These are phyloP conservation scores for Prenolepis imparis DNA, from an alignment of 2,888 invertebrate species.

Conservation along the genomic window DNA sequence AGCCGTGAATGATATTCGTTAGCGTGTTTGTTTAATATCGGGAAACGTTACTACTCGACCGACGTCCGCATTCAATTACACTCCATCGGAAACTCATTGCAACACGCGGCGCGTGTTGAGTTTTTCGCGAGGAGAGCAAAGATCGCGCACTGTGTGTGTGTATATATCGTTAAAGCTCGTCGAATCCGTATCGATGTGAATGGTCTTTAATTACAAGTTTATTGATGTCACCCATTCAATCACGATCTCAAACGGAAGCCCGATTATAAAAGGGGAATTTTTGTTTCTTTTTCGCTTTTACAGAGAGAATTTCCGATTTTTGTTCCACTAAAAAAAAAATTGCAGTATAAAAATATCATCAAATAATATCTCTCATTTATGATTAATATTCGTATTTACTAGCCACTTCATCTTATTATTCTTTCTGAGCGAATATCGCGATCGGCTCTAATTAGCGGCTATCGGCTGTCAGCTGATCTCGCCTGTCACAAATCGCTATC, in stretches of 20 bases:
- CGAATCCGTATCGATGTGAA: constrained; percentile 21
- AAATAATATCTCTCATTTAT: neutral
- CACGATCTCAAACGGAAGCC: neutral
- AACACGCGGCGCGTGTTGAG: neutral
- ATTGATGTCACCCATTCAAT: constrained; percentile 31
- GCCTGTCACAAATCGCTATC: neutral
- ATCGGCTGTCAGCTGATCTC: neutral
- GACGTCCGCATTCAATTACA: constrained; percentile 44
- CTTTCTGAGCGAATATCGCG: neutral
- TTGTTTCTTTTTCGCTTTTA: neutral
- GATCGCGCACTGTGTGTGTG: constrained; percentile 3
- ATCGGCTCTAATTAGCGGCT: constrained; percentile 14
- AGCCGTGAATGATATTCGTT: constrained; percentile 47
- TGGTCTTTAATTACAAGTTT: constrained; percentile 49
- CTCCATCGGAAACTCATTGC: constrained; percentile 49
- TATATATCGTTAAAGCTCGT: neutral
- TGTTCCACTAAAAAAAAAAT: neutral
- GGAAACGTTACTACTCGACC: constrained; percentile 35
- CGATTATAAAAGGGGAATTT: neutral
- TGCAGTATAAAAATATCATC: neutral
- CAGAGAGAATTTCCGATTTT: too few relatives aligned
- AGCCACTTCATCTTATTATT: neutral
- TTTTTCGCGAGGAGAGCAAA: constrained; percentile 20
- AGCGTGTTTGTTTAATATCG: constrained; percentile 50
- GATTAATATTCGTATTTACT: neutral